Conservation (phyloP, 2,888 invertebrate species). For the Strigamia maritima region DNA sequence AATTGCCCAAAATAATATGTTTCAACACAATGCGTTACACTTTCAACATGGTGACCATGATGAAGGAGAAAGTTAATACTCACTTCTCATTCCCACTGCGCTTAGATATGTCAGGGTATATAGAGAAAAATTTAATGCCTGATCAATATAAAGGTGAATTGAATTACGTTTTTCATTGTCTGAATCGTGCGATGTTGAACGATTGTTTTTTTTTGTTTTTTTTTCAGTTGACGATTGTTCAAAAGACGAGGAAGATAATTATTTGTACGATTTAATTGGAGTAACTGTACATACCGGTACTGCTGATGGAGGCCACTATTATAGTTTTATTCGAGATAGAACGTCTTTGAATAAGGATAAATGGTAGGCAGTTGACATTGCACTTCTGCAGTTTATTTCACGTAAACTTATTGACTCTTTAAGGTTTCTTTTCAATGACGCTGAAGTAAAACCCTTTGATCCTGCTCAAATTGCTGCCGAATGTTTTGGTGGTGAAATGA, state of each 20-base stretch:
- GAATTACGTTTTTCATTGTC: not conserved
- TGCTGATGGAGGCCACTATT: conserved; percentile 95
- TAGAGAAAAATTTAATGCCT: conserved; percentile 88
- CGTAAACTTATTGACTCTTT: not conserved
- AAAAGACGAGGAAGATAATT: conserved; percentile 48
- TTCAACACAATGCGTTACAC: conserved; percentile 97
- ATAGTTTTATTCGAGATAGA: conserved; percentile 86
- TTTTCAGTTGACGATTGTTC: conserved; percentile 37
- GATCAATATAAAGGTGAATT: conserved; percentile 75
- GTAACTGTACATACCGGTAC: conserved; percentile 98
- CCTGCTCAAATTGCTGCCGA: conserved; percentile 90
- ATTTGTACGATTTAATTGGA: conserved; percentile 75
- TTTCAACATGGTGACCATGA: conserved; percentile 96
- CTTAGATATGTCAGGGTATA: conserved; percentile 90
- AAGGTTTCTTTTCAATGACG: conserved; percentile 78
- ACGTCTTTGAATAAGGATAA: conserved; percentile 65
- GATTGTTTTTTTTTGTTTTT: not conserved
- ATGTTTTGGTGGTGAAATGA: conserved; percentile 92
- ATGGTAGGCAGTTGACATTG: not conserved
- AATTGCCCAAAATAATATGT: conserved; percentile 85
- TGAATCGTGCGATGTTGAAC: not conserved
- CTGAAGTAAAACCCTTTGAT: conserved; percentile 91
- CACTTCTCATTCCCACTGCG: conserved; percentile 93
- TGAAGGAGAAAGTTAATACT: conserved; percentile 95
- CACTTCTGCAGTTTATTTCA: not conserved